These are phyloP conservation scores for Diplodus puntazzo DNA, from an alignment of 2,797 vertebrate genomes.

Conservation along the genomic window DNA sequence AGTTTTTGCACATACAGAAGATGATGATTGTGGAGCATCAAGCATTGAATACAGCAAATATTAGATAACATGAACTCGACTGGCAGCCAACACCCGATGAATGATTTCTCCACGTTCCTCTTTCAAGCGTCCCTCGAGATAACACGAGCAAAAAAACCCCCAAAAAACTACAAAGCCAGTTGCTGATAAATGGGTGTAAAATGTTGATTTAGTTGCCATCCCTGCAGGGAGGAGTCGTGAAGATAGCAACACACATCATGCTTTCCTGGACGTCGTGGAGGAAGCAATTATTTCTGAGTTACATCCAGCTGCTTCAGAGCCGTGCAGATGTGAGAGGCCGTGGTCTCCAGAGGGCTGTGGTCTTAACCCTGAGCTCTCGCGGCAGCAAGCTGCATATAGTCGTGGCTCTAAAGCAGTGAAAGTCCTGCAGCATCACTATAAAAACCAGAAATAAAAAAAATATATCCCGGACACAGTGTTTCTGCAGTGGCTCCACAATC, in stretches of 20 bases:
- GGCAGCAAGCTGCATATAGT: constrained; percentile 82
- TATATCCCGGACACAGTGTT: constrained; percentile 12
- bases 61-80: background rate
- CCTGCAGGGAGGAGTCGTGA: constrained; percentile 70
- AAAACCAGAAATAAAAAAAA: constrained; percentile 25
- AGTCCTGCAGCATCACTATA: constrained; percentile 56
- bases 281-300: constrained; percentile 91
- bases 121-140: constrained; percentile 21
- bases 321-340: constrained; percentile 87
- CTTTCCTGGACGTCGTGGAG: constrained; percentile 85
- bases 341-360: constrained; percentile 79
- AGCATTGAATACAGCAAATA: background rate
- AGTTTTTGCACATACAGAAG: background rate
- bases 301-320: constrained; percentile 88
- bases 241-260: constrained; percentile 88
- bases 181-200: constrained; percentile 67
- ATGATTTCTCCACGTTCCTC: background rate
- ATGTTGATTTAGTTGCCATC: constrained; percentile 75
- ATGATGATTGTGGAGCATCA: background rate
- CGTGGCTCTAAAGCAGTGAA: constrained; percentile 58
- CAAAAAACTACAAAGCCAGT: constrained; percentile 56
- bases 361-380: constrained; percentile 82
- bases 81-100: background rate
- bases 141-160: constrained; percentile 22
- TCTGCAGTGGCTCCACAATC: constrained; percentile 28